A percentile compares a stretch with the other conserved stretches of the same genome.
phyloP scores from a whole-genome alignment of 2,888 invertebrate genomes.

The Dromius quadrimaculatus region DNA sequence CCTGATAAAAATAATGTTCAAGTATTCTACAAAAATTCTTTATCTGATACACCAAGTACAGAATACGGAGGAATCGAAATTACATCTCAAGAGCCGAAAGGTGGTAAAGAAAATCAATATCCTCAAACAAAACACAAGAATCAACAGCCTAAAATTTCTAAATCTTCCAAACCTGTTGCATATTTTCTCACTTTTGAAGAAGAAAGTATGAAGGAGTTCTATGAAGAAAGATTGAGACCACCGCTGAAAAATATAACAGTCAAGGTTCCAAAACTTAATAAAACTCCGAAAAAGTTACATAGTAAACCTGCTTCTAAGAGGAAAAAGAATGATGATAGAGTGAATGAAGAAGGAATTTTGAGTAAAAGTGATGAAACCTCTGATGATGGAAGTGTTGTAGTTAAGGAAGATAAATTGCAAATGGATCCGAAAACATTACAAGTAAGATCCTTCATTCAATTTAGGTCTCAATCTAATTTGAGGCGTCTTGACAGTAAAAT shows the following conservation, averaged over 20 bases:
- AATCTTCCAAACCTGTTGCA: neutral
- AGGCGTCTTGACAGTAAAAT: too few relatives aligned
- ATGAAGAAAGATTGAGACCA: neutral
- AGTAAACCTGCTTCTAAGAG: too few relatives aligned
- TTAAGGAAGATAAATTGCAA: too few relatives aligned
- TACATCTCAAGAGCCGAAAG: neutral
- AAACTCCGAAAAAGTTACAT: too few relatives aligned
- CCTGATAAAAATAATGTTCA: neutral
- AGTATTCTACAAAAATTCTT: slow-evolving; percentile 25
- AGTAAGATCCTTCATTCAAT: too few relatives aligned
- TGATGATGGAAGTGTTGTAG: too few relatives aligned
- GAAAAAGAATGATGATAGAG: too few relatives aligned
- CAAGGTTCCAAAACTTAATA: slow-evolving; percentile 55
- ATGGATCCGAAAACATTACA: too few relatives aligned
- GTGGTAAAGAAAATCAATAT: slow-evolving; percentile 1
- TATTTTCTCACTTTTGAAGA: slow-evolving; percentile 46
- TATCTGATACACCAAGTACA: neutral
- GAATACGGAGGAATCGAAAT: neutral
- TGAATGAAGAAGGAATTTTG: too few relatives aligned
- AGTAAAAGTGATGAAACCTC: too few relatives aligned
- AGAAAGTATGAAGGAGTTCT: neutral
- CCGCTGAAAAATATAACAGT: slow-evolving; percentile 44
- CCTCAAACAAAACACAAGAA: neutral
- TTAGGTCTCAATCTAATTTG: too few relatives aligned
- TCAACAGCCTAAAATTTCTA: neutral